These are phyloP conservation scores for Taenaris catops DNA, from an alignment of 2,888 invertebrate species.

Conservation along the genomic window DNA sequence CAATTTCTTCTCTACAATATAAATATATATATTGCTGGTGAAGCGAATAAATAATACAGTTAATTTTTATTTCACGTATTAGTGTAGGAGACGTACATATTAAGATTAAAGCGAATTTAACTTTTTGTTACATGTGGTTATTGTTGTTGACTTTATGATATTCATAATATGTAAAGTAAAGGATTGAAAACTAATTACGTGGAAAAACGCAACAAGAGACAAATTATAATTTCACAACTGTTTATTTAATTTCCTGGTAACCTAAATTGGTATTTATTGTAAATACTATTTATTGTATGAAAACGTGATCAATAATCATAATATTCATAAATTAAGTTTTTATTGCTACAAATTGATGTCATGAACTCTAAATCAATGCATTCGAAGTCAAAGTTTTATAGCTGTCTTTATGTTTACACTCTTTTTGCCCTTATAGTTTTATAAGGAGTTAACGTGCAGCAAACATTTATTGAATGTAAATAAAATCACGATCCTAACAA, in stretches of 20 bases:
- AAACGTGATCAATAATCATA: constrained; percentile 5
- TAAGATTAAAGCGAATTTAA: no score
- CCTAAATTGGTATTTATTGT: constrained; percentile 1
- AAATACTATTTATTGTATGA: constrained; percentile 4
- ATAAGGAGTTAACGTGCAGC: constrained; percentile 11
- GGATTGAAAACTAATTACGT: no score
- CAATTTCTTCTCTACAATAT: background rate
- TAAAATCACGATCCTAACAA: constrained; percentile 2
- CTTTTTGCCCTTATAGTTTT: constrained; percentile 15
- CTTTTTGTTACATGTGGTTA: no score
- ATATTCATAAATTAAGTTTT: constrained; percentile 16
- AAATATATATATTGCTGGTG: no score
- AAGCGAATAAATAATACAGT: no score
- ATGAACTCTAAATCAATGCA: constrained; percentile 19
- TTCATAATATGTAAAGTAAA: no score
- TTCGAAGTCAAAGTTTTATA: constrained; percentile 17
- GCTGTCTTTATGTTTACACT: constrained; percentile 15
- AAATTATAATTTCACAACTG: constrained; percentile 1
- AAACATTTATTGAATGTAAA: constrained; percentile 17
- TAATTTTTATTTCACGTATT: no score
- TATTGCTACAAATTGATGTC: constrained; percentile 17
- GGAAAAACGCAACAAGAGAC: no score
- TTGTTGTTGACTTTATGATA: no score
- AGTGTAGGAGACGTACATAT: no score
- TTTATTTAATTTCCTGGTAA: background rate